Conservation (phyloP, 2,113 vertebrate genomes). For the Psophia crepitans region DNA sequence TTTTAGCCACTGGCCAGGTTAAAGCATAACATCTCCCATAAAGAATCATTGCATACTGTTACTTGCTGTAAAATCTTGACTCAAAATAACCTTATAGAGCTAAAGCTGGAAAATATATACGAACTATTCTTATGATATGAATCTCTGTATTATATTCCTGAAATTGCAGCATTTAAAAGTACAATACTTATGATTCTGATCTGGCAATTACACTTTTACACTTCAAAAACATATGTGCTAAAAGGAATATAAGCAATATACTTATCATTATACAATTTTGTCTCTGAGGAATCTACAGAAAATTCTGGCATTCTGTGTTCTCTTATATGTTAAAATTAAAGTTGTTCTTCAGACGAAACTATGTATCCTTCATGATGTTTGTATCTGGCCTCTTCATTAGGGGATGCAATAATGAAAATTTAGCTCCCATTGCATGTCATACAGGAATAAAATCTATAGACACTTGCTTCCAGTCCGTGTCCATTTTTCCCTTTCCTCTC, state of each 20-base stretch:
- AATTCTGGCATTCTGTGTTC: neutral
- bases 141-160: neutral
- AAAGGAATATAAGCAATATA: neutral
- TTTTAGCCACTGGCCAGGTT: no score
- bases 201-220: neutral
- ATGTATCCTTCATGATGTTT: neutral
- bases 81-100: neutral
- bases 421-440: neutral
- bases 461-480: neutral
- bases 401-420: neutral
- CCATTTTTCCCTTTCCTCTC: neutral
- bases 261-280: neutral
- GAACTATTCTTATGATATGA: neutral
- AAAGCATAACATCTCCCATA: neutral
- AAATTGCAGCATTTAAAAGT: neutral
- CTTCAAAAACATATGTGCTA: neutral
- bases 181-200: neutral
- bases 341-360: neutral
- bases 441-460: neutral
- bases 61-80: neutral
- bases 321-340: neutral
- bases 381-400: neutral
- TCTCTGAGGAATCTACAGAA: neutral
- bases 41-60: neutral
- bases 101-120: neutral